Evolutionary conservation across 2,888 invertebrate genomes (phyloP).

Genomic region (Melanotus villosus): DNA sequence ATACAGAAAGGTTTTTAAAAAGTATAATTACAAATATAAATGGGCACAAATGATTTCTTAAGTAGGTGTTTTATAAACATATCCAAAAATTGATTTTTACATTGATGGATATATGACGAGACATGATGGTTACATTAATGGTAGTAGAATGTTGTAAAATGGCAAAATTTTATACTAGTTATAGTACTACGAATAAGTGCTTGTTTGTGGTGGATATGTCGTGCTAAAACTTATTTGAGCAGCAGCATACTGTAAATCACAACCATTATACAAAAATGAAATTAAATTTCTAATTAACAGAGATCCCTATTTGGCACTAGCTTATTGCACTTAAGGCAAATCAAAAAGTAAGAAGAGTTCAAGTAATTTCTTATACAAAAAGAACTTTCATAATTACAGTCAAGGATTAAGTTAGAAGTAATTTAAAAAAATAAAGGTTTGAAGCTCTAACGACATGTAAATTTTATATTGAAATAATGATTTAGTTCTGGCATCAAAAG

Average conservation of each 20-base stretch:
- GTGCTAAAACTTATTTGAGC: conserved; percentile 8
- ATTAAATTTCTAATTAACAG: background rate
- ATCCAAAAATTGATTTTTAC: background rate
- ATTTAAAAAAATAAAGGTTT: too few species aligned
- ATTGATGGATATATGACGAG: background rate
- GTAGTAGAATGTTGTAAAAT: conserved; percentile 2
- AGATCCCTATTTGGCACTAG: conserved; percentile 30
- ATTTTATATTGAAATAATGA: too few species aligned
- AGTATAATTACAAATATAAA: conserved; percentile 23
- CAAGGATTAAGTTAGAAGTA: too few species aligned
- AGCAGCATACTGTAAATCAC: conserved; percentile 9
- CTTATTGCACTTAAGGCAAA: conserved; percentile 24
- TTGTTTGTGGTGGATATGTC: conserved; percentile 17
- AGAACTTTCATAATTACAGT: too few species aligned
- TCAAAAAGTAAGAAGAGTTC: background rate
- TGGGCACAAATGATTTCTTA: conserved; percentile 3
- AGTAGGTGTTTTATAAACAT: background rate
- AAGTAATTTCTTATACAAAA: background rate
- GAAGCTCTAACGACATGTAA: too few species aligned
- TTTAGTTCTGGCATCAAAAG: too few species aligned
- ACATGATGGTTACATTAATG: background rate
- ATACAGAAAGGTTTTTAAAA: conserved; percentile 14
- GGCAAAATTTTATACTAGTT: background rate
- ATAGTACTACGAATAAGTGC: conserved; percentile 9
- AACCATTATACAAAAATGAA: background rate